Percentiles rank a stretch among this genome's conserved stretches.
These are phyloP conservation scores for Vanessa atalanta DNA, from an alignment of 1,140 invertebrate genomes.

Conservation along the genomic window DNA sequence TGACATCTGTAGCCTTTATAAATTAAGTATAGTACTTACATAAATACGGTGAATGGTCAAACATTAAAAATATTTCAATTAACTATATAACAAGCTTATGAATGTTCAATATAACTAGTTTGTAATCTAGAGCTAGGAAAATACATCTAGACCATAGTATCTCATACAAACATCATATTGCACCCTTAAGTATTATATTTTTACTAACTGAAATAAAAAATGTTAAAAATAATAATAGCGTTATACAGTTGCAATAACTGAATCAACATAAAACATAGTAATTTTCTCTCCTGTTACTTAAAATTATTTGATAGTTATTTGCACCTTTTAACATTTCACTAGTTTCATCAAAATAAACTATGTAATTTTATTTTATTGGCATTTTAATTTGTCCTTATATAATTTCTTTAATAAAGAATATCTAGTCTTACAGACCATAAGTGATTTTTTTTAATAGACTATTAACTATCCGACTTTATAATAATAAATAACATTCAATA, in stretches of 20 bases:
- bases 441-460: no score
- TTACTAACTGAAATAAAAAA: background rate
- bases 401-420: no score
- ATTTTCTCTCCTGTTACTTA: constrained; percentile 29
- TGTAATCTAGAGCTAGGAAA: constrained; percentile 36
- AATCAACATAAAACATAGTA: constrained; percentile 13
- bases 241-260: background rate
- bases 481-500: no score
- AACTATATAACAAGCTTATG: constrained; percentile 56
- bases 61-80: background rate
- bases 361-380: constrained; percentile 33
- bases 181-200: constrained; percentile 2
- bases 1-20: constrained; percentile 22
- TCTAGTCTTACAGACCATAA: no score
- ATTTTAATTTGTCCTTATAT: constrained; percentile 2
- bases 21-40: constrained; percentile 25
- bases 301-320: constrained; percentile 55
- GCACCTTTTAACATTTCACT: constrained; percentile 72
- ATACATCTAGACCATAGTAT: constrained; percentile 8
- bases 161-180: constrained; percentile 12
- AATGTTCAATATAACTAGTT: constrained; percentile 62
- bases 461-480: no score
- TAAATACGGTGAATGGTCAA: background rate
- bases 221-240: no score
- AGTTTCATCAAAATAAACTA: constrained; percentile 46